phyloP scores from a whole-genome alignment of 2,797 vertebrate species.

The Syngnathus rostellatus region DNA sequence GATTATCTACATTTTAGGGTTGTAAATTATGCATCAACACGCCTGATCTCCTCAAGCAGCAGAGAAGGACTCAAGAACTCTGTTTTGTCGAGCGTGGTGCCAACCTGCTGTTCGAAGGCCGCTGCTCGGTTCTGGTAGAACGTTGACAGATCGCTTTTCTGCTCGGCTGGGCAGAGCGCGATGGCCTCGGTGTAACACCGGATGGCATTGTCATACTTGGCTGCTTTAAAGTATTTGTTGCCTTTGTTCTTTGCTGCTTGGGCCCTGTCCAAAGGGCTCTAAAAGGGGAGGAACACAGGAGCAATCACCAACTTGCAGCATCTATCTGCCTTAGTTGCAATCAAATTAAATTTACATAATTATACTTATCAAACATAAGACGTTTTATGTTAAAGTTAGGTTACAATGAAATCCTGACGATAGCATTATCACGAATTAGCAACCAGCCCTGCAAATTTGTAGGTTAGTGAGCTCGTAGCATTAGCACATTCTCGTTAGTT shows the following conservation, averaged over 20 bases:
- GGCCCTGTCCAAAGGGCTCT: constrained; percentile 90
- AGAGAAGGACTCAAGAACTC: background rate
- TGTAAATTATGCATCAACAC: too few relatives aligned
- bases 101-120: constrained; percentile 91
- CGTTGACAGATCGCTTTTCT: constrained; percentile 89
- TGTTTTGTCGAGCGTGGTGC: background rate
- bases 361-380: background rate
- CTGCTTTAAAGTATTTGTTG: constrained; percentile 97
- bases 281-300: constrained; percentile 6
- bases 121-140: constrained; percentile 99
- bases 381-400: background rate
- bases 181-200: constrained; percentile 97
- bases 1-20: too few relatives aligned
- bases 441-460: background rate
- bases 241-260: constrained; percentile 96
- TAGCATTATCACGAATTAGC: background rate
- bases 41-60: background rate
- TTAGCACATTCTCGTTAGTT: constrained; percentile 3
- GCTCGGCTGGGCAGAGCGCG: constrained; percentile 83
- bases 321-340: too few relatives aligned
- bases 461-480: background rate
- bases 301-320: too few relatives aligned
- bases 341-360: too few relatives aligned
- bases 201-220: constrained; percentile 94
- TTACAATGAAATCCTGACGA: background rate